Conservation (phyloP, 2,888 invertebrate genomes). For the Apamea crenata region DNA sequence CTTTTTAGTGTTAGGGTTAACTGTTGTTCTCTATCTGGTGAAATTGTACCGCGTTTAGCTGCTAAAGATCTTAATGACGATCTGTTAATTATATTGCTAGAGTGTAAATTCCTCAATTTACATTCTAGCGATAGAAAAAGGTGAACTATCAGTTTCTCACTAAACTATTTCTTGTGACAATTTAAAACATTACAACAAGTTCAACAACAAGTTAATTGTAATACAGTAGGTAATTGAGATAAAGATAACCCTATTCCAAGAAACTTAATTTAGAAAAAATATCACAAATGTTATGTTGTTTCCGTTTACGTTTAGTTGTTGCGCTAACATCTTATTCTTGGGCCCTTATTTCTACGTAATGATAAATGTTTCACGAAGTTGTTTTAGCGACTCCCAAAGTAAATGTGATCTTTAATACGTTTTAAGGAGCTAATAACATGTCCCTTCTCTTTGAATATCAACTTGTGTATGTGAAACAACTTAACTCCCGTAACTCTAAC, state of each 20-base stretch:
- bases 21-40: constrained; percentile 30
- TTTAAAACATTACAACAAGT: no score
- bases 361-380: constrained; percentile 61
- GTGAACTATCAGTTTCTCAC: background rate
- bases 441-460: constrained; percentile 61
- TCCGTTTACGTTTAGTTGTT: constrained; percentile 23
- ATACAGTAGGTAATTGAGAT: background rate
- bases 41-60: constrained; percentile 3
- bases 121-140: background rate
- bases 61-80: constrained; percentile 18
- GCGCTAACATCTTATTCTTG: constrained; percentile 40
- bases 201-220: no score
- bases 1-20: constrained; percentile 54
- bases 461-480: constrained; percentile 67
- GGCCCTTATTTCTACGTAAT: constrained; percentile 42
- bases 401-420: constrained; percentile 62
- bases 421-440: constrained; percentile 64
- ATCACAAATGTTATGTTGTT: constrained; percentile 12
- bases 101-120: no score
- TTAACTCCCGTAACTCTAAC: constrained; percentile 68
- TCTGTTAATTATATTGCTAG: constrained; percentile 13
- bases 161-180: background rate
- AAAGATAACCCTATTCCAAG: background rate
- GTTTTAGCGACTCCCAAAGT: constrained; percentile 52
- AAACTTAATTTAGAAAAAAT: constrained; percentile 18